Evolutionary conservation across 1,140 invertebrate genomes (phyloP).

Genomic region (Drosophila azteca): DNA sequence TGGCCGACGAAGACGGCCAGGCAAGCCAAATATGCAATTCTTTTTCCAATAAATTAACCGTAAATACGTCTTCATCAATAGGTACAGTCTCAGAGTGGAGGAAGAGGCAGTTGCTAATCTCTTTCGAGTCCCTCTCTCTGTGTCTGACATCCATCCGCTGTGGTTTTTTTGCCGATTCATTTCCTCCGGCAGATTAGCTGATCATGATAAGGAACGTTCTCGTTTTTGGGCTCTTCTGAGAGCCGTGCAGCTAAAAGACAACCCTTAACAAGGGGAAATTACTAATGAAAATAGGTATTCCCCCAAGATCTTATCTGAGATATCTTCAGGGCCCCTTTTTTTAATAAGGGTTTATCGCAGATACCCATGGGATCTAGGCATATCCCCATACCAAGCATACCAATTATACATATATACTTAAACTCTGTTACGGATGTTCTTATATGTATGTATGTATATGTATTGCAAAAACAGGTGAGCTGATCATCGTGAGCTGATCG

Average conservation of each 20-base stretch:
- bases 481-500: too few species aligned
- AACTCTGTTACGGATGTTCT: too few species aligned
- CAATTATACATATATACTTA: too few species aligned
- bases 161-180: constrained; percentile 60
- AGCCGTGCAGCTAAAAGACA: constrained; percentile 53
- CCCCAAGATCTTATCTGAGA: constrained; percentile 51
- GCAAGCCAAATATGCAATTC: too few species aligned
- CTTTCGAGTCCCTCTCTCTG: too few species aligned
- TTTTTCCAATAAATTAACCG: constrained; percentile 30
- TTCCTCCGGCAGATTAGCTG: constrained; percentile 60
- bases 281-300: constrained; percentile 13
- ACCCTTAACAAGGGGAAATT: constrained; percentile 65
- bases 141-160: constrained; percentile 12
- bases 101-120: too few species aligned
- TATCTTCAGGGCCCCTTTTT: constrained; percentile 59
- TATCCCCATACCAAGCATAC: too few species aligned
- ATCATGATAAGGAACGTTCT: constrained; percentile 70
- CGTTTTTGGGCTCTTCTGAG: constrained; percentile 56
- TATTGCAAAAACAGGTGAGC: too few species aligned
- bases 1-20: constrained; percentile 14
- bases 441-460: too few species aligned
- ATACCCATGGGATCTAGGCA: constrained; percentile 1
- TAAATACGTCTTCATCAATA: constrained; percentile 4
- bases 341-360: constrained; percentile 47
- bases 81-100: too few species aligned